Percentiles rank a stretch among this genome's conserved stretches.
phyloP scores from a whole-genome alignment of 1,140 invertebrate genomes.

The Heliconius nattereri region DNA sequence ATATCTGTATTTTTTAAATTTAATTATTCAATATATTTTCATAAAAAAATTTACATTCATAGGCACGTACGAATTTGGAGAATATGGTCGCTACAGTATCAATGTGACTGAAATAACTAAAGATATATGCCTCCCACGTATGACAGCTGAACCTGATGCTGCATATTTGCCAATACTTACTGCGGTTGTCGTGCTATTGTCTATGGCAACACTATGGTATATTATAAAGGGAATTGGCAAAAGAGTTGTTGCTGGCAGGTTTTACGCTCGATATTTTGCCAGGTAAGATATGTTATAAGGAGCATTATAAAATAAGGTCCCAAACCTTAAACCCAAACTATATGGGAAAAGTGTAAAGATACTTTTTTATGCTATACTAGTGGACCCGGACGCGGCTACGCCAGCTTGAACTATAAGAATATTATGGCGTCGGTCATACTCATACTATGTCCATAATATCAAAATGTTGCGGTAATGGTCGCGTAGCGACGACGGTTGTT shows the following conservation, averaged over 20 bases:
- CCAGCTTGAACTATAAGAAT: too few species aligned
- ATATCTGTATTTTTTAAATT: too few species aligned
- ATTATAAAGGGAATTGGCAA: conserved; percentile 76
- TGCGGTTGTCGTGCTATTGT: conserved; percentile 66
- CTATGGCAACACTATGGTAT: conserved; percentile 78
- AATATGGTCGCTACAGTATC: conserved; percentile 73
- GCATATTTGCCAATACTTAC: conserved; percentile 72
- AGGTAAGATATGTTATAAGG: conserved; percentile 47
- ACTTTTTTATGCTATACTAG: too few species aligned
- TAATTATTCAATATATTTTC: too few species aligned
- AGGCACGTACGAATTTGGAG: conserved; percentile 69
- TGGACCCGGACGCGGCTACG: too few species aligned
- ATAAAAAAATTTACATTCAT: background rate
- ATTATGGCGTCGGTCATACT: too few species aligned
- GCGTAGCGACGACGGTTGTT: too few species aligned
- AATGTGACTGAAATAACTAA: conserved; percentile 58
- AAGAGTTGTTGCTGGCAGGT: conserved; percentile 61
- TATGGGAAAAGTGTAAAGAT: too few species aligned
- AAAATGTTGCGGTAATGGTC: too few species aligned
- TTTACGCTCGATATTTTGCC: conserved; percentile 70
- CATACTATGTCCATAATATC: too few species aligned
- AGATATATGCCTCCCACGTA: conserved; percentile 57
- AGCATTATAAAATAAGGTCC: too few species aligned
- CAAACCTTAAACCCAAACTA: too few species aligned
- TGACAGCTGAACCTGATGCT: conserved; percentile 77